Percentiles rank a stretch among this genome's conserved stretches.
These are phyloP conservation scores for Drosophila fulvimacula DNA, from an alignment of 2,888 invertebrate species.

Conservation along the genomic window DNA sequence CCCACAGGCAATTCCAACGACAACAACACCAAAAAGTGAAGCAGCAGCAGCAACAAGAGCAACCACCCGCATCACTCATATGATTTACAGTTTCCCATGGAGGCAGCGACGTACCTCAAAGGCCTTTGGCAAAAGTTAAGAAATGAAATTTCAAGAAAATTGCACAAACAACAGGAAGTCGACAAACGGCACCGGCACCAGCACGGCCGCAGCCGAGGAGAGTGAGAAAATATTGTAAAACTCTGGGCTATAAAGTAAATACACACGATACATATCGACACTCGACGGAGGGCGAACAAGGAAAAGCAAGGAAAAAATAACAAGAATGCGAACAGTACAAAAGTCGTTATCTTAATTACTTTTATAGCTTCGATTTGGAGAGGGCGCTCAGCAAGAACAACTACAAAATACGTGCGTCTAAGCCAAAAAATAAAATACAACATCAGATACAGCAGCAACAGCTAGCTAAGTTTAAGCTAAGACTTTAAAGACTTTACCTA, in stretches of 20 bases:
- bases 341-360: slow-evolving; percentile 83
- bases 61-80: slow-evolving; percentile 41
- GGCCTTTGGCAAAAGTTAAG: slow-evolving; percentile 74
- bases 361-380: slow-evolving; percentile 80
- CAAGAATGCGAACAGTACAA: slow-evolving; percentile 56
- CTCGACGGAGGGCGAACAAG: slow-evolving; percentile 6
- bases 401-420: slow-evolving; percentile 17
- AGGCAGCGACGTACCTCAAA: slow-evolving; percentile 41
- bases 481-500: slow-evolving; percentile 32
- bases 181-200: slow-evolving; percentile 29
- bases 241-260: slow-evolving; percentile 74
- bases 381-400: slow-evolving; percentile 9
- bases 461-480: slow-evolving; percentile 3
- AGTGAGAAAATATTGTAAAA: slow-evolving; percentile 72
- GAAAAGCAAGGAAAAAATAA: slow-evolving; percentile 11
- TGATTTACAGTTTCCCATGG: slow-evolving; percentile 70
- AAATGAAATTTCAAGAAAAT: slow-evolving; percentile 80
- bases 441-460: neutral
- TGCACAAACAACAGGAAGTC: slow-evolving; percentile 72
- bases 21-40: slow-evolving; percentile 14
- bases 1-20: slow-evolving; percentile 7
- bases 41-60: slow-evolving; percentile 15
- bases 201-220: slow-evolving; percentile 11
- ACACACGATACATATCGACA: slow-evolving; percentile 57
- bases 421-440: slow-evolving; percentile 25